Evolutionary conservation across 2,113 vertebrate species (phyloP).

Genomic region (Grammomys dolichurus): DNA sequence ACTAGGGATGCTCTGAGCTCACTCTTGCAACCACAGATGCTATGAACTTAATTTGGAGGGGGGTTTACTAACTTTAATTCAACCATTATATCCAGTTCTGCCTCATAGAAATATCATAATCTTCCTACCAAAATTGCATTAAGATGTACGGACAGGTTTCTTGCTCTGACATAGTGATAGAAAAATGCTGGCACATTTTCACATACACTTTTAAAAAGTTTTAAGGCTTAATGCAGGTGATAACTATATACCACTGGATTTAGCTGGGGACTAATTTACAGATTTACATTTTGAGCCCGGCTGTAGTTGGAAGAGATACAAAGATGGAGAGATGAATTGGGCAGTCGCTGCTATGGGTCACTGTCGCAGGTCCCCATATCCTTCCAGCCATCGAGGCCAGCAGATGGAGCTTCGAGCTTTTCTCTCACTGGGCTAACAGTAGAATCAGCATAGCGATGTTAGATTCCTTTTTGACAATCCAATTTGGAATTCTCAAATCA

Average conservation of each 20-base stretch:
- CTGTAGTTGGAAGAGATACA: neutral
- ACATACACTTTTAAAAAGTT: slow-evolving; percentile 60
- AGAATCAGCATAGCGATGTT: neutral
- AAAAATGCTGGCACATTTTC: slow-evolving; percentile 72
- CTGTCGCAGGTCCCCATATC: neutral
- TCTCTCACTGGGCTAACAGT: accelerated
- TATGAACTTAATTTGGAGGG: too few relatives aligned
- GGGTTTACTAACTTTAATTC: slow-evolving; percentile 63
- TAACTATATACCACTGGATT: neutral
- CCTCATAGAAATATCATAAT: slow-evolving; percentile 62
- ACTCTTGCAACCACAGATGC: too few relatives aligned
- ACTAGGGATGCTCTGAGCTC: too few relatives aligned
- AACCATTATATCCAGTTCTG: slow-evolving; percentile 41
- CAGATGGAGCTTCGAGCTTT: neutral
- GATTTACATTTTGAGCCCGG: neutral
- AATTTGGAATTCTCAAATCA: neutral
- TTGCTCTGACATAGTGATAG: slow-evolving; percentile 49
- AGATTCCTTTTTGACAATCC: neutral
- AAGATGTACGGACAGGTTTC: slow-evolving; percentile 22
- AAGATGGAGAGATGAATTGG: neutral
- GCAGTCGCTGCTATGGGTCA: neutral
- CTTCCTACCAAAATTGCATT: slow-evolving; percentile 62
- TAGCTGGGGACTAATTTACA: too few relatives aligned
- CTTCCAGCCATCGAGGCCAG: neutral
- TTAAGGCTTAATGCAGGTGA: neutral